These are phyloP conservation scores for Nomada lathburiana DNA, from an alignment of 2,888 invertebrate genomes.

Conservation along the genomic window DNA sequence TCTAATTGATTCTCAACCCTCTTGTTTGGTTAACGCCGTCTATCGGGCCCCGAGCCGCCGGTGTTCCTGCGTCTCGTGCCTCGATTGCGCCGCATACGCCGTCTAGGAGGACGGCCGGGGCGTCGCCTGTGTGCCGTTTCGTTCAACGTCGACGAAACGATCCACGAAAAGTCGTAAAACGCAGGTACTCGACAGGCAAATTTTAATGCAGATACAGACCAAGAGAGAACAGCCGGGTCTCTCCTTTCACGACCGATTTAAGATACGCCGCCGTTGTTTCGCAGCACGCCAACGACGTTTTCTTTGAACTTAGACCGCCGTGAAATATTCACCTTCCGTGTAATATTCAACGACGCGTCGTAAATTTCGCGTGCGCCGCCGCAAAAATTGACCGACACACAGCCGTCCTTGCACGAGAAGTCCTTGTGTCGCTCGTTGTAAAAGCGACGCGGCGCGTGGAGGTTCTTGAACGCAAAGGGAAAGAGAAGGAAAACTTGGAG, in stretches of 20 bases:
- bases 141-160: conserved; percentile 27
- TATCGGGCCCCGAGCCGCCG: conserved; percentile 43
- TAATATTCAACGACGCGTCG: conserved; percentile 50
- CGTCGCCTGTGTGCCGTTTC: conserved; percentile 7
- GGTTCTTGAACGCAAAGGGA: not conserved
- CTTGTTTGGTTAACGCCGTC: conserved; percentile 59
- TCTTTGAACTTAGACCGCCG: conserved; percentile 60
- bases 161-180: conserved; percentile 50
- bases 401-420: conserved; percentile 44
- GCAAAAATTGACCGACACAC: conserved; percentile 44
- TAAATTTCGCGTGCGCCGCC: conserved; percentile 57
- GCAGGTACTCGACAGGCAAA: conserved; percentile 12
- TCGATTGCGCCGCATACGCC: conserved; percentile 16
- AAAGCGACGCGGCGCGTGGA: conserved; percentile 21
- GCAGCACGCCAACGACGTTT: conserved; percentile 30
- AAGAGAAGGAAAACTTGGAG: not conserved
- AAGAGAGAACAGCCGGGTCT: not conserved
- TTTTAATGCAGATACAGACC: conserved; percentile 40
- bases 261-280: conserved; percentile 47
- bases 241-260: conserved; percentile 49
- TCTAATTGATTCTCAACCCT: conserved; percentile 76
- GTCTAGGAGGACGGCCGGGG: not conserved
- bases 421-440: conserved; percentile 41
- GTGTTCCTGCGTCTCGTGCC: not conserved
- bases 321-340: conserved; percentile 59